Evolutionary conservation across 2,888 invertebrate genomes (phyloP).

Genomic region (Anthoptus insignis): DNA sequence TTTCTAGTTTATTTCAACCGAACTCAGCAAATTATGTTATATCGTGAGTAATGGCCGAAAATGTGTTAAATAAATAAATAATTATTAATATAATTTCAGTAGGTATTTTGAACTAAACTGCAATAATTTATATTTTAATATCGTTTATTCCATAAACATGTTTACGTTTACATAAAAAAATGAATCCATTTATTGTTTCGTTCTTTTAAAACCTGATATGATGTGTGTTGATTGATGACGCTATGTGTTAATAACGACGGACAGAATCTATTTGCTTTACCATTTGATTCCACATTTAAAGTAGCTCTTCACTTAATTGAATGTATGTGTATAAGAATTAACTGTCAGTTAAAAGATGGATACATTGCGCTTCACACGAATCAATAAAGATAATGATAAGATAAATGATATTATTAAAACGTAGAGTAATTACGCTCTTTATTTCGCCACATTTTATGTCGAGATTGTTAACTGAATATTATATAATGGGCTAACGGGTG

Average conservation of each 20-base stretch:
- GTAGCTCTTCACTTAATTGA: background rate
- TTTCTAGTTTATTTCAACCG: too few species aligned
- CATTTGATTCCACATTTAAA: background rate
- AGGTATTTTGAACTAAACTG: too few species aligned
- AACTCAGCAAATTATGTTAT: too few species aligned
- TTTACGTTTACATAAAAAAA: too few species aligned
- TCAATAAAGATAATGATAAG: slow-evolving; percentile 5
- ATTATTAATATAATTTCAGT: too few species aligned
- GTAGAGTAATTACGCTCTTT: background rate
- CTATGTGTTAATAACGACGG: background rate
- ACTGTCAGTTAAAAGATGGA: background rate
- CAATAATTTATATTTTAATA: too few species aligned
- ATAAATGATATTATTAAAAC: background rate
- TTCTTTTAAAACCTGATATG: too few species aligned
- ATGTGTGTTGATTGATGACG: background rate
- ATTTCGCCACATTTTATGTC: background rate
- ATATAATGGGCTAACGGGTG: slow-evolving; percentile 2
- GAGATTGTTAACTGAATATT: background rate
- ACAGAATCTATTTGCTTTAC: background rate
- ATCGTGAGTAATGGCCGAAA: too few species aligned
- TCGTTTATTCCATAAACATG: too few species aligned
- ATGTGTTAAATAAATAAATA: too few species aligned
- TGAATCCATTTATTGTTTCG: too few species aligned
- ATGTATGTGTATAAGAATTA: background rate
- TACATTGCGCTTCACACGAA: background rate